Percentiles rank a stretch among this genome's conserved stretches.
These are phyloP conservation scores for Peromyscus polionotus DNA, from an alignment of 2,113 vertebrate species.

Conservation along the genomic window DNA sequence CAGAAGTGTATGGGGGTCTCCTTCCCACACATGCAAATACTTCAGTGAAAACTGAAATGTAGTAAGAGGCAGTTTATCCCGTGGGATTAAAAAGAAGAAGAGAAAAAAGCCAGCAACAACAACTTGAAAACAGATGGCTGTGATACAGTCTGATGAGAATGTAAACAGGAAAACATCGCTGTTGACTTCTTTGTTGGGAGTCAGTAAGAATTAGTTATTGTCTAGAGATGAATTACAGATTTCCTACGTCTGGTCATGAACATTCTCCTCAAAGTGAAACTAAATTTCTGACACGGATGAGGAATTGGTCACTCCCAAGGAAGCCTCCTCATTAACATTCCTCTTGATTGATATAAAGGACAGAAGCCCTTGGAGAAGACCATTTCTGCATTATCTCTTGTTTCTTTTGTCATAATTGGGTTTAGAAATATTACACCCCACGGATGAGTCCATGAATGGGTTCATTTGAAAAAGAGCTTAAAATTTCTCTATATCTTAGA, in stretches of 20 bases:
- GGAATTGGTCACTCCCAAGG: constrained; percentile 49
- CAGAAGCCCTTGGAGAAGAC: constrained; percentile 38
- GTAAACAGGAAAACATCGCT: constrained; percentile 92
- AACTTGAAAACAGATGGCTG: constrained; percentile 90
- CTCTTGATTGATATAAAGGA: constrained; percentile 61
- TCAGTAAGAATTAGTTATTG: constrained; percentile 90
- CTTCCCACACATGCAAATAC: constrained; percentile 54
- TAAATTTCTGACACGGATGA: constrained; percentile 76
- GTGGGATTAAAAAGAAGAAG: constrained; percentile 80
- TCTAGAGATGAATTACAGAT: constrained; percentile 86
- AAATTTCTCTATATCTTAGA: constrained; percentile 3
- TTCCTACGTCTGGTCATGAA: constrained; percentile 79
- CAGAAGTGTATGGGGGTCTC: constrained; percentile 47
- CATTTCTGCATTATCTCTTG: constrained; percentile 44
- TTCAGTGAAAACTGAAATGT: constrained; percentile 67
- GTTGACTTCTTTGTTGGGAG: constrained; percentile 90
- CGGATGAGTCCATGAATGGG: background rate
- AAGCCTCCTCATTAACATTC: constrained; percentile 61
- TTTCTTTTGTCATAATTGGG: background rate
- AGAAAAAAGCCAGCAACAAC: constrained; percentile 63
- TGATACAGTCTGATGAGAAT: constrained; percentile 91
- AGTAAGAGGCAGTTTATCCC: constrained; percentile 85
- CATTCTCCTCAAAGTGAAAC: constrained; percentile 76
- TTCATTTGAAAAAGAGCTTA: constrained; percentile 49
- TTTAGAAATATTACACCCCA: constrained; percentile 67